Conservation (phyloP, 2,113 vertebrate genomes). For the Dolichallabes microphthalmus region DNA sequence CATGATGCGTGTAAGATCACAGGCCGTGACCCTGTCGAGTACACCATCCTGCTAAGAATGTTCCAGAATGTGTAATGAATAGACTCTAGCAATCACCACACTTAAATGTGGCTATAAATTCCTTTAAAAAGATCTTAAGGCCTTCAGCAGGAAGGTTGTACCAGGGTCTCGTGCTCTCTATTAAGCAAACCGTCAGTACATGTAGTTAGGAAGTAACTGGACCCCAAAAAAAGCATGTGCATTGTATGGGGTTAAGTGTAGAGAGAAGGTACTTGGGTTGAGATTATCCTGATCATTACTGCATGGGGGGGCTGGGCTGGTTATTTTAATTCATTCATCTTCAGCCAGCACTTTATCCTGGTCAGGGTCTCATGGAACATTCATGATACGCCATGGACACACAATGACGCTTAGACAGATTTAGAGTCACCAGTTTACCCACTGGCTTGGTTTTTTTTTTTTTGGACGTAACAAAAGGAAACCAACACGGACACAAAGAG, state of each 20-base stretch:
- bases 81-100: neutral
- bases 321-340: neutral
- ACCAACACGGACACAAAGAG: neutral
- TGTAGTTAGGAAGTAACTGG: neutral
- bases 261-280: neutral
- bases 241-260: no score
- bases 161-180: neutral
- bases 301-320: neutral
- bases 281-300: neutral
- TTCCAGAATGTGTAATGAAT: neutral
- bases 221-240: neutral
- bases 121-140: neutral
- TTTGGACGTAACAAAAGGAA: neutral
- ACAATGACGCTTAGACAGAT: neutral
- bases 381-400: neutral
- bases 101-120: neutral
- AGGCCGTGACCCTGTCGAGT: neutral
- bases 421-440: neutral
- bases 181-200: neutral
- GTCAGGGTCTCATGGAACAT: neutral
- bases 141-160: neutral
- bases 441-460: neutral
- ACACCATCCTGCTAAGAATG: neutral
- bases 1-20: slow-evolving; percentile 13
- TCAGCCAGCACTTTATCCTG: neutral